phyloP scores from a whole-genome alignment of 1,140 invertebrate species.

The Drosophila yakuba region DNA sequence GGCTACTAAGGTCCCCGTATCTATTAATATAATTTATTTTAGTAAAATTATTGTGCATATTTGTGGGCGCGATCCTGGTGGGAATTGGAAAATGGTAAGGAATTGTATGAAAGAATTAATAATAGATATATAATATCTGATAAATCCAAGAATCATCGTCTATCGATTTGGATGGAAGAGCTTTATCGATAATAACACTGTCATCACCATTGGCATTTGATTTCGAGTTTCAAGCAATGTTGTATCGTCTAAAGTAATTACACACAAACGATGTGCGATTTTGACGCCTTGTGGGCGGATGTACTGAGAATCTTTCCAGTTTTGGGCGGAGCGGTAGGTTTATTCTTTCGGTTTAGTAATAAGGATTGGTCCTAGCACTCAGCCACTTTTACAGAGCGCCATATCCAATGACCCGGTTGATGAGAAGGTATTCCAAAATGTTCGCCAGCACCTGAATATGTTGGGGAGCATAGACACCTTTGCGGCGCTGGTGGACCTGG shows the following conservation, averaged over 20 bases:
- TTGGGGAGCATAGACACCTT: slow-evolving; percentile 53
- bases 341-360: neutral
- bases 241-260: slow-evolving; percentile 6
- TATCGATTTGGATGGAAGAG: slow-evolving; percentile 20
- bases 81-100: no score
- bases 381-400: slow-evolving; percentile 16
- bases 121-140: slow-evolving; percentile 1
- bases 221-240: slow-evolving; percentile 2
- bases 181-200: neutral
- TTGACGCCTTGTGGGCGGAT: slow-evolving; percentile 56
- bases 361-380: neutral
- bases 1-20: slow-evolving; percentile 14
- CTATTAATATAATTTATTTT: slow-evolving; percentile 22
- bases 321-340: slow-evolving; percentile 55
- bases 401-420: slow-evolving; percentile 26
- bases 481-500: slow-evolving; percentile 54
- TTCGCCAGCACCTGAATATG: slow-evolving; percentile 43
- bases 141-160: neutral
- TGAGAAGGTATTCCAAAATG: slow-evolving; percentile 49
- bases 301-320: slow-evolving; percentile 66
- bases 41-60: slow-evolving; percentile 6
- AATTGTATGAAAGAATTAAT: neutral
- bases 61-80: neutral
- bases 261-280: slow-evolving; percentile 54
- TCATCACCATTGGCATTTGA: slow-evolving; percentile 21